Evolutionary conservation across 2,888 invertebrate genomes (phyloP), one percentile per base, ranked within the genome.

Genomic region (Drosophila phalerata): DNA sequence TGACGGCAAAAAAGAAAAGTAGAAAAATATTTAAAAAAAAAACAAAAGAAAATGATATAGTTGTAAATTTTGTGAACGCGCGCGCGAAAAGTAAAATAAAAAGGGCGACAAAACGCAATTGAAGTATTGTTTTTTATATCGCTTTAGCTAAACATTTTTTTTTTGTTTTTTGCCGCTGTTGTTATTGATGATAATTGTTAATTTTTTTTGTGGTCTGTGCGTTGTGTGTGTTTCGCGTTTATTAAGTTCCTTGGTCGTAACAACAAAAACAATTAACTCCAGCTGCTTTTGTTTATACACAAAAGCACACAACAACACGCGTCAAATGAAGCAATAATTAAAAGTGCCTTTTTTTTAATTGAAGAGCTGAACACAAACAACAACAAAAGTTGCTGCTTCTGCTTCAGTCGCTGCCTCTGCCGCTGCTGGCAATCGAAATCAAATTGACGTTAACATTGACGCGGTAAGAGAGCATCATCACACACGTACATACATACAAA

Each of bases 261-360:
- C 43, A 66, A 66, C 42, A 67, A 69, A 61, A 65, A 67, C 77
- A 60, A 73, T 77, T 73, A 69, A 22, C 63, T 69, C 61, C 73
- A 77, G 65, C 69, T 77, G 73, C 73, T 77, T 77, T 73, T 77
- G 69, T 77, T 77, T 77, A 74, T 77, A 68, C 56, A 42, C 13
- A 67, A 69, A n/a, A n/a, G n/a, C n/a, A 53, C 57, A 49, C 30
- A n/a, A 11, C 30, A 40, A 60, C 45, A 61, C 56, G 72, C 65
- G 49, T 62, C 65, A 72, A 76, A 83, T 81, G 71, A 81, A 84
- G 86, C 84, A 84, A 86, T 84, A 84, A 84, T 84, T 81, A 84
- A 84, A 86, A 84, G 86, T 85, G 85, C 87, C 85, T 80, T 85
- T 84, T 75, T 86, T 75, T 87, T 82, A 85, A 85, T 85, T 87